A percentile compares a stretch with the other conserved stretches of the same genome.
Evolutionary conservation across 1,140 invertebrate genomes (phyloP).

Genomic region (Belonocnema kinseyi): DNA sequence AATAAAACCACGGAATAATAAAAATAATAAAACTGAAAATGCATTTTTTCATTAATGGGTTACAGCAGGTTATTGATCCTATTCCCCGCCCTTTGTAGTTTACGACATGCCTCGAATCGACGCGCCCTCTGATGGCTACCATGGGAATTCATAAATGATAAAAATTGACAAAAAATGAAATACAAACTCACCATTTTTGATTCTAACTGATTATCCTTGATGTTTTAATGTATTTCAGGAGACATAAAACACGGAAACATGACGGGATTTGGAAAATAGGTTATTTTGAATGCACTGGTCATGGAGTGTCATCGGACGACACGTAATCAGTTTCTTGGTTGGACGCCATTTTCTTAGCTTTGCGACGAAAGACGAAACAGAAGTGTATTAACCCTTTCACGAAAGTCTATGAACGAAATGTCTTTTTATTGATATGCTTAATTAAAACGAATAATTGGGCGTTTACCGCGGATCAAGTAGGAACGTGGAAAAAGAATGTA

Average conservation of each 20-base stretch:
- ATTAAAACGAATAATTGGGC: background rate
- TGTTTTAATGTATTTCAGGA: background rate
- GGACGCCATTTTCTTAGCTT: slow-evolving; percentile 27
- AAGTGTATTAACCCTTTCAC: slow-evolving; percentile 1
- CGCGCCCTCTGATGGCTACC: background rate
- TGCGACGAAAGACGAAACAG: background rate
- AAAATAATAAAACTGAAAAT: too few relatives aligned
- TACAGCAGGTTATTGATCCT: slow-evolving; percentile 12
- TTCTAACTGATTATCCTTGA: slow-evolving; percentile 1
- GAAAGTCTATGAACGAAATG: background rate
- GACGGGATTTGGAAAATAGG: slow-evolving; percentile 1
- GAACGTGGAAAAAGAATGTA: slow-evolving; percentile 14
- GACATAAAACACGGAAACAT: slow-evolving; percentile 18
- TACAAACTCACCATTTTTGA: slow-evolving; percentile 20
- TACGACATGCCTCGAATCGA: background rate
- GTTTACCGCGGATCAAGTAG: background rate
- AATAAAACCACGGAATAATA: too few relatives aligned
- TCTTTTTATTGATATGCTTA: background rate
- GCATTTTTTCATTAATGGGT: too few relatives aligned
- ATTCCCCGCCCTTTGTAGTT: background rate
- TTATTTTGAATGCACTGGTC: slow-evolving; percentile 1
- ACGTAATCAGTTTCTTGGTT: slow-evolving; percentile 22
- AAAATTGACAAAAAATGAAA: background rate
- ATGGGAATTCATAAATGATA: background rate
- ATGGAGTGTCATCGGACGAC: slow-evolving; percentile 8